A percentile compares a stretch with the other conserved stretches of the same genome.
Conservation (phyloP, 2,888 invertebrate genomes). For the Dione vanillae region DNA sequence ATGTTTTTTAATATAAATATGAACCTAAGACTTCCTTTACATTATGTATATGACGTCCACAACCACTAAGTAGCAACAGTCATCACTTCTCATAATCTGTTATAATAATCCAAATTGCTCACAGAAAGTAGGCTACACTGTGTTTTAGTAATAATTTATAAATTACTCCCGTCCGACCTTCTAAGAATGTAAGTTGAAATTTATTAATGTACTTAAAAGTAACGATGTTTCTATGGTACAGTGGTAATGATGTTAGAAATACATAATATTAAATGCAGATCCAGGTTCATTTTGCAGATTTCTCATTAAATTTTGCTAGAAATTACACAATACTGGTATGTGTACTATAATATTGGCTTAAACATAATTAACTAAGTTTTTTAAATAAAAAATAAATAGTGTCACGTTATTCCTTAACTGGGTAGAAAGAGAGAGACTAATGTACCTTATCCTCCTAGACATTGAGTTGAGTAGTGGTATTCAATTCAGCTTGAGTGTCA, state of each 20-base stretch:
- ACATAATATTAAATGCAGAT: neutral
- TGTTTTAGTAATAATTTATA: constrained; percentile 26
- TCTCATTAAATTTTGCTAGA: too few species aligned
- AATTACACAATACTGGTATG: too few species aligned
- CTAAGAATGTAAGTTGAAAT: constrained; percentile 20
- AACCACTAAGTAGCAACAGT: neutral
- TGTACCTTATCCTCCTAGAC: too few species aligned
- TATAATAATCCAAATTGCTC: constrained; percentile 13
- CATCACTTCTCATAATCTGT: constrained; percentile 8
- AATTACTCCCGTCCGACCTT: constrained; percentile 24
- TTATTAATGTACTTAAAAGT: constrained; percentile 23
- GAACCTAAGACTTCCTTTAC: neutral
- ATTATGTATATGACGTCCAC: neutral
- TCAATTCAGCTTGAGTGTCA: too few species aligned
- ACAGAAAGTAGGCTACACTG: constrained; percentile 2
- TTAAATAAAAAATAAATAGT: too few species aligned
- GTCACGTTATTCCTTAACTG: too few species aligned
- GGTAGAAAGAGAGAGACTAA: too few species aligned
- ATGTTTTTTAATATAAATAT: neutral
- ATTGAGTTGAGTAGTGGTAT: too few species aligned
- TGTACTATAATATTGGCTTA: too few species aligned
- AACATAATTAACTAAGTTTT: too few species aligned
- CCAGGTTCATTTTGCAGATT: too few species aligned
- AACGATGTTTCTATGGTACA: neutral
- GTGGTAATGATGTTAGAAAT: neutral